Percentiles rank a stretch among this genome's conserved stretches.
Evolutionary conservation across 2,888 invertebrate species (phyloP).

Genomic region (Rhodophaea formosa): DNA sequence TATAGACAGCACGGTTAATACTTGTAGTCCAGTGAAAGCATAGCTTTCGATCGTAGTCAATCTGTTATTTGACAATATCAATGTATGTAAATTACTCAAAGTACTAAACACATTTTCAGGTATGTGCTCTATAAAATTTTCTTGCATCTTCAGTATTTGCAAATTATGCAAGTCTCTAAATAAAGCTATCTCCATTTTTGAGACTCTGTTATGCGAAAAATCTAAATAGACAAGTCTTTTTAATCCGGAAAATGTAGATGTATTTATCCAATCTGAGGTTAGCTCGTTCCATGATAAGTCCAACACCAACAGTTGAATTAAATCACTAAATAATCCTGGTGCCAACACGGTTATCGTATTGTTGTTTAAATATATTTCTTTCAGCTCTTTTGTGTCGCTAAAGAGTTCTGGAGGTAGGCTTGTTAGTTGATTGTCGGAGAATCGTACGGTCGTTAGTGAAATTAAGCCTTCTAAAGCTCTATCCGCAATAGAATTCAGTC

Average conservation of each 20-base stretch:
- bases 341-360: conserved; percentile 91
- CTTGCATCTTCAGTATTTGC: conserved; percentile 89
- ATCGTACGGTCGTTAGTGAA: conserved; percentile 86
- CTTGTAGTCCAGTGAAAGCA: conserved; percentile 88
- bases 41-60: conserved; percentile 87
- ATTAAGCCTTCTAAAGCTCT: conserved; percentile 88
- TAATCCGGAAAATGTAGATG: conserved; percentile 89
- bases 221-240: conserved; percentile 89
- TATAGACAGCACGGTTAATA: conserved; percentile 87
- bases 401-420: conserved; percentile 92
- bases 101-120: conserved; percentile 90
- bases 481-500: conserved; percentile 87
- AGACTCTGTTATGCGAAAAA: conserved; percentile 88
- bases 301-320: conserved; percentile 87
- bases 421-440: conserved; percentile 90
- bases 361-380: conserved; percentile 90
- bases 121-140: conserved; percentile 88
- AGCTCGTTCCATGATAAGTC: conserved; percentile 90
- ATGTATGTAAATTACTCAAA: conserved; percentile 88
- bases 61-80: conserved; percentile 90
- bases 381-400: conserved; percentile 87
- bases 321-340: conserved; percentile 88
- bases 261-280: conserved; percentile 90
- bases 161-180: conserved; percentile 89
- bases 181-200: conserved; percentile 87